Evolutionary conservation across 2,113 vertebrate species (phyloP).

Genomic region (Acinonyx jubatus): DNA sequence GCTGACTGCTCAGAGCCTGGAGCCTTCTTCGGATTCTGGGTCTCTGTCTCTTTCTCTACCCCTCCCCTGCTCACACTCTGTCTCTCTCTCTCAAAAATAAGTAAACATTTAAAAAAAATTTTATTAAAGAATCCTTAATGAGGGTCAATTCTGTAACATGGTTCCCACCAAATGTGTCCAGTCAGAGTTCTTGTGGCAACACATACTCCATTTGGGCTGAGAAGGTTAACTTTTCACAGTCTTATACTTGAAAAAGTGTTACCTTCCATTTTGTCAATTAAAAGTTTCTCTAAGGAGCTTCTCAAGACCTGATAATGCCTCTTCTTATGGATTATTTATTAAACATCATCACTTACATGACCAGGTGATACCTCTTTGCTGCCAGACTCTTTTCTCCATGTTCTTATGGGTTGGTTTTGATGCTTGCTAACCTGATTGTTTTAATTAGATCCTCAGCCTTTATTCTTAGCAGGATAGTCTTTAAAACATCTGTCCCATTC

Average conservation of each 20-base stretch:
- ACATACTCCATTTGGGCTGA: background rate
- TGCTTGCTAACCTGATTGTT: background rate
- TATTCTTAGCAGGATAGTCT: background rate
- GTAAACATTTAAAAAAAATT: no score
- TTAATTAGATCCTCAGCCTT: slow-evolving; percentile 5
- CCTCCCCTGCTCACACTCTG: no score
- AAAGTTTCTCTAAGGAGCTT: background rate
- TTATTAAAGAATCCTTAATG: background rate
- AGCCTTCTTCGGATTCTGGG: no score
- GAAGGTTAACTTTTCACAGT: background rate
- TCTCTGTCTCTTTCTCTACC: no score
- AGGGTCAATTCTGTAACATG: background rate
- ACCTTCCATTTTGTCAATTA: background rate
- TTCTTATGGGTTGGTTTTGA: background rate
- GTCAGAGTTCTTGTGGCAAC: background rate
- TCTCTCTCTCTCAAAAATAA: no score
- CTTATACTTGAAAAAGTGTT: background rate
- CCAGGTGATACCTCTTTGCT: background rate
- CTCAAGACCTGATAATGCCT: background rate
- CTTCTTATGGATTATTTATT: background rate
- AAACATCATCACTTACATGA: background rate
- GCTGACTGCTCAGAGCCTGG: no score
- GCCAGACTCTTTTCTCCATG: background rate
- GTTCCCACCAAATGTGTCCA: background rate
- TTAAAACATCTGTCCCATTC: background rate